Evolutionary conservation across 2,113 vertebrate species (phyloP).

Genomic region (Cyprinodon tularosa): DNA sequence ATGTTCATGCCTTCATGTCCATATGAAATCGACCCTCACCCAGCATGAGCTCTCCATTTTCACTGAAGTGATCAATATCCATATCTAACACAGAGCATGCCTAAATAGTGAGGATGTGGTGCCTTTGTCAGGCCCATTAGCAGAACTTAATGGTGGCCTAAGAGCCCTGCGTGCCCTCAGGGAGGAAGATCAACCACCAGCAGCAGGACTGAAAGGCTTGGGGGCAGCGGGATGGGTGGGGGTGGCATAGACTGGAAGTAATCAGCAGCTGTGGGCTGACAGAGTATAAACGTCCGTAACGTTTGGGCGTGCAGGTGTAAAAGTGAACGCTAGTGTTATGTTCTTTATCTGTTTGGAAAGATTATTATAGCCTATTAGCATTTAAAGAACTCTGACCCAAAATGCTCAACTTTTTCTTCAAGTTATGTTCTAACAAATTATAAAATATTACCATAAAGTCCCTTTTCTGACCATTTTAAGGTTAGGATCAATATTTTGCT

Average conservation of each 20-base stretch:
- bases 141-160: constrained; percentile 75
- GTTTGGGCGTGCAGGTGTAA: constrained; percentile 40
- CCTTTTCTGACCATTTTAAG: no score
- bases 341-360: no score
- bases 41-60: constrained; percentile 48
- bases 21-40: constrained; percentile 47
- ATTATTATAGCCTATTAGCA: not conserved
- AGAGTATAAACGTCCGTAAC: constrained; percentile 64
- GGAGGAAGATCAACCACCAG: constrained; percentile 68
- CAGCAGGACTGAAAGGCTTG: constrained; percentile 61
- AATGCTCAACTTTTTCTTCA: not conserved
- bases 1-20: constrained; percentile 40
- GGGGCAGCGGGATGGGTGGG: constrained; percentile 18
- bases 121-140: constrained; percentile 72
- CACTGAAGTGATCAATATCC: constrained; percentile 73
- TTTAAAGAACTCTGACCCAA: not conserved
- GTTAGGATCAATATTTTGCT: no score
- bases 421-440: no score
- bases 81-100: constrained; percentile 64
- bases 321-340: no score
- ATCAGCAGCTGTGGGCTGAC: constrained; percentile 60
- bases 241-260: constrained; percentile 26
- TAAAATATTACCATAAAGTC: not conserved
- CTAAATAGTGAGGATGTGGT: constrained; percentile 75
- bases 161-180: constrained; percentile 64